phyloP scores from a whole-genome alignment of 1,140 invertebrate genomes.

The Anoplolepis gracilipes region DNA sequence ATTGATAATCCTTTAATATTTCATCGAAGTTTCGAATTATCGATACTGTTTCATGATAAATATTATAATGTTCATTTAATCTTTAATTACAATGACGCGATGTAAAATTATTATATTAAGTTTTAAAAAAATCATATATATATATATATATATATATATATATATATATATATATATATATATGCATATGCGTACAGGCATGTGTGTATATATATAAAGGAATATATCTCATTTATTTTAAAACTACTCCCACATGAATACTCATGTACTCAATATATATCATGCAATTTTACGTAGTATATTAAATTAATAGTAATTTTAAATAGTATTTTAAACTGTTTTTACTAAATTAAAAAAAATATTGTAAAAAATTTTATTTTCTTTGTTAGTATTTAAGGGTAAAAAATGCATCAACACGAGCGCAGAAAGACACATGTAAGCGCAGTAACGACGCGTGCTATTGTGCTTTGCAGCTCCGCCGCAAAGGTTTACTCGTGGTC shows the following conservation, averaged over 20 bases:
- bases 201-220: too few relatives aligned
- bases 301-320: too few relatives aligned
- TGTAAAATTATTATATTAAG: constrained; percentile 22
- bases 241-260: too few relatives aligned
- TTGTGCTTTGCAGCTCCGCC: constrained; percentile 22
- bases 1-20: constrained; percentile 17
- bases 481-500: constrained; percentile 22
- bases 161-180: too few relatives aligned
- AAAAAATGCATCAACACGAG: neutral
- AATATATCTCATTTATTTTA: too few relatives aligned
- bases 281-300: too few relatives aligned
- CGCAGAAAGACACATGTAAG: neutral
- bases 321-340: too few relatives aligned
- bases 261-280: too few relatives aligned
- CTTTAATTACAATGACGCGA: neutral
- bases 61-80: neutral
- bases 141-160: neutral
- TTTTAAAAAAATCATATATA: neutral
- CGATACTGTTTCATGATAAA: neutral
- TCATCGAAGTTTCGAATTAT: neutral
- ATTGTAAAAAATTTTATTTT: neutral
- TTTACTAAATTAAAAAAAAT: neutral
- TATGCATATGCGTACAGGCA: too few relatives aligned
- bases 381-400: neutral
- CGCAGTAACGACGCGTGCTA: neutral